Evolutionary conservation across 2,888 invertebrate species (phyloP).

Genomic region (Caenorhabditis plicata): DNA sequence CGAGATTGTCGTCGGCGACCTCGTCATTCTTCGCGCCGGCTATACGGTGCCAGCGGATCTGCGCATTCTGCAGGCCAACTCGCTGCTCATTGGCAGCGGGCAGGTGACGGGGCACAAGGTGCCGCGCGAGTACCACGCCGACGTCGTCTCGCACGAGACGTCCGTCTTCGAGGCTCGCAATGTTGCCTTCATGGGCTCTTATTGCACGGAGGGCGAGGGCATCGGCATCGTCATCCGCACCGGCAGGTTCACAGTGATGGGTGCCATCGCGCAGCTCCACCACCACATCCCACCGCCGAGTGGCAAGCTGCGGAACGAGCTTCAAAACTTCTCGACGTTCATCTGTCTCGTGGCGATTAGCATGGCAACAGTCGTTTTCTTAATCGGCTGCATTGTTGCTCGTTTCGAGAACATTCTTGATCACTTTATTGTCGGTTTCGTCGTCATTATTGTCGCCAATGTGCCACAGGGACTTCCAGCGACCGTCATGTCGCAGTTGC

Average conservation of each 20-base stretch:
- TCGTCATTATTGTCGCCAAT: slow-evolving; percentile 63
- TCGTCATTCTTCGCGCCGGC: slow-evolving; percentile 41
- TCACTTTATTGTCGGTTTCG: slow-evolving; percentile 63
- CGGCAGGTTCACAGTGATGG: slow-evolving; percentile 57
- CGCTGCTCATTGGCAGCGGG: slow-evolving; percentile 62
- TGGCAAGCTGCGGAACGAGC: slow-evolving; percentile 40
- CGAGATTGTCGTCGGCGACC: slow-evolving; percentile 64
- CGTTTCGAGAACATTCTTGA: slow-evolving; percentile 60
- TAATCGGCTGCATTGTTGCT: slow-evolving; percentile 60
- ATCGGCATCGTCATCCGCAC: slow-evolving; percentile 61
- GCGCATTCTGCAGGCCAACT: slow-evolving; percentile 61
- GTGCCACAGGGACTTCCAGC: slow-evolving; percentile 62
- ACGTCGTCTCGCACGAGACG: slow-evolving; percentile 46
- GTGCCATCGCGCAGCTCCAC: slow-evolving; percentile 41
- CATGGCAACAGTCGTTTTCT: slow-evolving; percentile 60
- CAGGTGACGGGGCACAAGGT: slow-evolving; percentile 42
- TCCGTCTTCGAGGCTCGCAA: slow-evolving; percentile 59
- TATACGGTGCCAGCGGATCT: slow-evolving; percentile 65
- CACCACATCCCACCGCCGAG: slow-evolving; percentile 42
- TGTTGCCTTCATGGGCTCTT: slow-evolving; percentile 62
- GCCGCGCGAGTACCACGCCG: slow-evolving; percentile 39
- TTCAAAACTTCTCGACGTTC: slow-evolving; percentile 47
- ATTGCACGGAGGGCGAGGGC: slow-evolving; percentile 63
- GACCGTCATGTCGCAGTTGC: slow-evolving; percentile 62
- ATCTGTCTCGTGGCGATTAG: slow-evolving; percentile 56